A percentile compares a stretch with the other conserved stretches of the same genome.
phyloP scores from a whole-genome alignment of 2,888 invertebrate species.

The Aspidiotus rigidus region DNA sequence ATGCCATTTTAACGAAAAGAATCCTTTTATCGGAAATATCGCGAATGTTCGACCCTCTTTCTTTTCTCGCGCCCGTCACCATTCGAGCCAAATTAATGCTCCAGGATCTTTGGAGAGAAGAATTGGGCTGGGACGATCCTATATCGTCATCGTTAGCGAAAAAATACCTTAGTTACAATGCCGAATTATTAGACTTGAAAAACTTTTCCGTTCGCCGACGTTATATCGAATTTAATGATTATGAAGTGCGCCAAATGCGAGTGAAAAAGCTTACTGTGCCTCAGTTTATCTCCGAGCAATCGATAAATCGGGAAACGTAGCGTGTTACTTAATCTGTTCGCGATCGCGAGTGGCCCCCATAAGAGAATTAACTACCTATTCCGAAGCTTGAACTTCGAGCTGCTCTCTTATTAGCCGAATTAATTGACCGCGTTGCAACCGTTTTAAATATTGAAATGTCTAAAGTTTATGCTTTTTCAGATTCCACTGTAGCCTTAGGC shows the following conservation, averaged over 20 bases:
- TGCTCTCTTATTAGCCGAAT: constrained; percentile 33
- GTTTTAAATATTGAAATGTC: neutral
- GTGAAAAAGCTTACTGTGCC: constrained; percentile 32
- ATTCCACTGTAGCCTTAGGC: constrained; percentile 18
- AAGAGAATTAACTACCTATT: constrained; percentile 29
- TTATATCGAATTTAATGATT: neutral
- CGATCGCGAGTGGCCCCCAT: constrained; percentile 35
- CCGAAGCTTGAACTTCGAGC: constrained; percentile 35
- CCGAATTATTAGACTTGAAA: constrained; percentile 16
- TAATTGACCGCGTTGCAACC: constrained; percentile 18
- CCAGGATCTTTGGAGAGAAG: neutral
- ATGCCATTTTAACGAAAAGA: neutral
- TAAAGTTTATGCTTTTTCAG: constrained; percentile 6
- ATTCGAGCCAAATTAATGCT: constrained; percentile 3
- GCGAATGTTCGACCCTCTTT: neutral
- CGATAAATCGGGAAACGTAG: constrained; percentile 29
- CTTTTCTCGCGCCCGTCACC: neutral
- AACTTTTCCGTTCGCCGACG: constrained; percentile 22
- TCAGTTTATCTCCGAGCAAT: constrained; percentile 34
- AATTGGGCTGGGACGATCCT: neutral
- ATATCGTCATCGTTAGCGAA: neutral
- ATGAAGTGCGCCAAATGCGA: constrained; percentile 23
- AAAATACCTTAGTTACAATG: neutral
- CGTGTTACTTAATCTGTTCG: constrained; percentile 53
- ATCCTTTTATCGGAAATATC: constrained; percentile 9